Evolutionary conservation across 2,797 vertebrate species (phyloP), one percentile per base, ranked within the genome.

Genomic region (Alectoris magna): DNA sequence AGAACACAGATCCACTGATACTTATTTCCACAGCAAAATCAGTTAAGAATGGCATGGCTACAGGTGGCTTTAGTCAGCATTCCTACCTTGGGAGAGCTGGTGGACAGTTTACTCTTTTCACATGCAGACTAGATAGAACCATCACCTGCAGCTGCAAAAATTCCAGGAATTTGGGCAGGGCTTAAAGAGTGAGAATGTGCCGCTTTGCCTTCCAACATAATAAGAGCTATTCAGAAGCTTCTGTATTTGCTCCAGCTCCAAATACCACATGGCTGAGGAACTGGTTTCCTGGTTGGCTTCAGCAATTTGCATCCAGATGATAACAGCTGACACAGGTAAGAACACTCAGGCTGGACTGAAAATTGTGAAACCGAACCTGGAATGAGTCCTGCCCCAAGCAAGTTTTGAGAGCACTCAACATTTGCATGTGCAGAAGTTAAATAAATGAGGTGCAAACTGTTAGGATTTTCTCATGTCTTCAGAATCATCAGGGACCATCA

Each of bases 101-200:
- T 0, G 0, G 31, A 85, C 19, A 66, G 59, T 62, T 91, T 39
- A 49, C 49, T 87, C 88, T 95, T 96, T 93, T 95, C 63, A 79
- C 39, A 88, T 93, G 92, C 88, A 96, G 90, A 93, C 43, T 79
- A 88, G 59, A 93, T 79, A 88, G 59, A 93, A 79, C 84, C 46
- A 95, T 95, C 76, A 94, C 73, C 84, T 93, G 87, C 87, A 91
- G 36, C 43, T 81, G 63, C 82, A 95, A 89, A 92, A 86, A 96
- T 93, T 75, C 84, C 41, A 95, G 59, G 93, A 94, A 95, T 95
- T 87, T 91, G 91, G 92, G 91, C 63, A 95, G 70, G 76, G 70
- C 69, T 87, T 89, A 58, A 72, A 87, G 60, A 93, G 81, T 17
- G 11, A 72, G 86, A 95, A 90, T 27, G 77, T 39, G 62, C 11